Conservation (phyloP, 2,113 vertebrate genomes). For the Guaruba guarouba region DNA sequence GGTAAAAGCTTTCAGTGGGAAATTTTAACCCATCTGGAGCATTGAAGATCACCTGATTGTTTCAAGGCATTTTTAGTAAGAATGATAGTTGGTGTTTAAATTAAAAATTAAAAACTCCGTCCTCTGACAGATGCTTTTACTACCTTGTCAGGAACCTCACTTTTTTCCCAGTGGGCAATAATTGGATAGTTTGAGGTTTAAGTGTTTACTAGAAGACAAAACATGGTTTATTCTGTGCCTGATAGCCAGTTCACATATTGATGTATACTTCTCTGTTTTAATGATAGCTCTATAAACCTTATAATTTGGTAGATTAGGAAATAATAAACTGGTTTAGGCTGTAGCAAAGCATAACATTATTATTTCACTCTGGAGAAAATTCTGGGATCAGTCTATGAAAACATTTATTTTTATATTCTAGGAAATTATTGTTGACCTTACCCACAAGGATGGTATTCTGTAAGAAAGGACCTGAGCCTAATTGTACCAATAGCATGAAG, state of each 20-base stretch:
- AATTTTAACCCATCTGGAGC: neutral
- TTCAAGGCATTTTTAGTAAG: conserved; percentile 31
- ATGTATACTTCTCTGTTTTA: neutral
- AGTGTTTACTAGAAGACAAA: neutral
- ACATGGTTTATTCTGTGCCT: neutral
- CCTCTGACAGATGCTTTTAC: neutral
- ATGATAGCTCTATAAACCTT: neutral
- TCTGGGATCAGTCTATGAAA: neutral
- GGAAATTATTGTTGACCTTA: neutral
- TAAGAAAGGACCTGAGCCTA: neutral
- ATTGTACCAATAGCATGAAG: neutral
- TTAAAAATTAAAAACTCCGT: conserved; percentile 15
- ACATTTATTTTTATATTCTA: neutral
- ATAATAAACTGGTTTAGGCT: neutral
- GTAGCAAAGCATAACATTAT: neutral
- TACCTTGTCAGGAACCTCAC: neutral
- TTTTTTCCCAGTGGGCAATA: neutral
- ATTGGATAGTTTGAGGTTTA: neutral
- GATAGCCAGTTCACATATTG: neutral
- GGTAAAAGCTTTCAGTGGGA: conserved; percentile 8
- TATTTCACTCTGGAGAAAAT: neutral
- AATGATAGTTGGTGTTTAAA: conserved; percentile 30
- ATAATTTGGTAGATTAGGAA: neutral
- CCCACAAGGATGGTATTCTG: neutral
- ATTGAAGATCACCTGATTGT: conserved; percentile 23